Conservation (phyloP, 2,888 invertebrate genomes). For the Aleiodes testaceus region DNA sequence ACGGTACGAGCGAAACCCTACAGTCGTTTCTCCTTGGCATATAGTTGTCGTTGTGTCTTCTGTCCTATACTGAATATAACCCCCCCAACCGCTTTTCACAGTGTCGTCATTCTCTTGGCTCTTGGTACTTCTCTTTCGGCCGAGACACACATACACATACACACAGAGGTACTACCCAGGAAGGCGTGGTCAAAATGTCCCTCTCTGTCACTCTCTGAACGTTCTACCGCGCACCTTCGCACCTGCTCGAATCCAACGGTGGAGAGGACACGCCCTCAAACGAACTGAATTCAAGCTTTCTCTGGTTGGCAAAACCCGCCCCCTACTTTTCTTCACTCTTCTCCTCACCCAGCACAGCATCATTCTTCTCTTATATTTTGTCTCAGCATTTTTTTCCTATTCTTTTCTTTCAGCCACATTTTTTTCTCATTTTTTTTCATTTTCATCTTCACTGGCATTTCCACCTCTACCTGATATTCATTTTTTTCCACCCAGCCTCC, state of each 20-base stretch:
- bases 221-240: slow-evolving; percentile 68
- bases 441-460: slow-evolving; percentile 43
- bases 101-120: slow-evolving; percentile 49
- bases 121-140: slow-evolving; percentile 45
- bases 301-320: slow-evolving; percentile 61
- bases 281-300: slow-evolving; percentile 60
- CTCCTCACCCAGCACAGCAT: slow-evolving; percentile 16
- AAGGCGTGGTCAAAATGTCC: slow-evolving; percentile 69
- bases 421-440: slow-evolving; percentile 50
- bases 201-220: slow-evolving; percentile 46
- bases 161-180: slow-evolving; percentile 39
- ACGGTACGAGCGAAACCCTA: slow-evolving; percentile 30
- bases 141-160: too few relatives aligned
- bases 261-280: slow-evolving; percentile 70
- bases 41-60: slow-evolving; percentile 46
- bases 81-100: slow-evolving; percentile 35
- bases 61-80: slow-evolving; percentile 27
- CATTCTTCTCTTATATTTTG: slow-evolving; percentile 28
- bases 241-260: slow-evolving; percentile 66
- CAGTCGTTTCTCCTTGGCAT: slow-evolving; percentile 39
- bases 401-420: slow-evolving; percentile 45
- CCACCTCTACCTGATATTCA: slow-evolving; percentile 20
- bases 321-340: slow-evolving; percentile 40
- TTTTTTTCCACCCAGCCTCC: slow-evolving; percentile 34
- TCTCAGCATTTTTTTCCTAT: slow-evolving; percentile 53